A percentile compares a stretch with the other conserved stretches of the same genome.
Conservation (phyloP, 1,140 invertebrate species). For the Drosophila baimaii region DNA sequence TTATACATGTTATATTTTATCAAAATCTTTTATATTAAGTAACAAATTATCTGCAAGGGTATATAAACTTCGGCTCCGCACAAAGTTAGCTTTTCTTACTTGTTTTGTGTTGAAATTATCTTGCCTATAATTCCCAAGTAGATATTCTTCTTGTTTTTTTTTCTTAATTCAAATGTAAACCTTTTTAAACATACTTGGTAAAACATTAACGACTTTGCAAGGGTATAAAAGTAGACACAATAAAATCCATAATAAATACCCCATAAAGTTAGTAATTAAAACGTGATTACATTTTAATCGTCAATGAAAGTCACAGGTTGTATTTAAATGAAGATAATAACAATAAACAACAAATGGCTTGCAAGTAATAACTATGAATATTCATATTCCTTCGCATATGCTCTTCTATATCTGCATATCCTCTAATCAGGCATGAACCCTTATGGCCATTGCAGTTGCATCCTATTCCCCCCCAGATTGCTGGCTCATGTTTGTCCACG, state of each 20-base stretch:
- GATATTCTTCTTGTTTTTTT: too few relatives aligned
- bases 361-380: conserved; percentile 22
- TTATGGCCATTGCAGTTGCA: conserved; percentile 31
- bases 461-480: conserved; percentile 31
- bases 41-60: too few relatives aligned
- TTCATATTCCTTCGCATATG: neutral
- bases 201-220: too few relatives aligned
- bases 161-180: too few relatives aligned
- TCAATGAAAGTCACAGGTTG: neutral
- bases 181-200: too few relatives aligned
- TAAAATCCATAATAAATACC: neutral
- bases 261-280: neutral
- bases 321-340: neutral
- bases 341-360: conserved; percentile 25
- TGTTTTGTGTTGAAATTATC: too few relatives aligned
- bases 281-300: neutral
- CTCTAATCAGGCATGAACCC: conserved; percentile 20
- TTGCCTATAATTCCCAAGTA: neutral
- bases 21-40: too few relatives aligned
- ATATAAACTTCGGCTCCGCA: too few relatives aligned
- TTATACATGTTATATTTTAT: too few relatives aligned
- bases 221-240: neutral
- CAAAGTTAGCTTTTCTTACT: too few relatives aligned
- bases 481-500: conserved; percentile 20
- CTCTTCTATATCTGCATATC: conserved; percentile 11